These are phyloP conservation scores for Geotrupes spiniger DNA, from an alignment of 2,888 invertebrate genomes.

Conservation along the genomic window DNA sequence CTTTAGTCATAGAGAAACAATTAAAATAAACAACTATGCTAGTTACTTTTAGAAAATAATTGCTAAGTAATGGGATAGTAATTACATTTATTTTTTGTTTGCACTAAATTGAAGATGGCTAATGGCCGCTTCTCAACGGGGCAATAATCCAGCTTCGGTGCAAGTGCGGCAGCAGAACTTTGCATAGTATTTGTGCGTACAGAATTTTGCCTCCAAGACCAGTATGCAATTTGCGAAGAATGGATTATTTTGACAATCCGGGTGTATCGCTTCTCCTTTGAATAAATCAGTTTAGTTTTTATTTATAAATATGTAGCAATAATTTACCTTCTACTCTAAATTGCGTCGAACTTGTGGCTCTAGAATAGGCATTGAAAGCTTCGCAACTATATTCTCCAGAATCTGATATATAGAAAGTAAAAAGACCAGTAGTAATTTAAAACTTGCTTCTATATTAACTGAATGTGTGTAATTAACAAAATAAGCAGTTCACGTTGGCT, in stretches of 20 bases:
- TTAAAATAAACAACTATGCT: constrained; percentile 13
- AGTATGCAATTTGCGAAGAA: constrained; percentile 87
- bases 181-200: constrained; percentile 88
- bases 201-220: constrained; percentile 81
- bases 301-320: constrained; percentile 1
- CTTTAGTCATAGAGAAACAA: constrained; percentile 9
- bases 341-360: constrained; percentile 60
- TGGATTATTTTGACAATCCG: constrained; percentile 81
- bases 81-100: constrained; percentile 15
- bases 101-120: constrained; percentile 16
- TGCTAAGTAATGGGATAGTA: constrained; percentile 16
- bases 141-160: constrained; percentile 77
- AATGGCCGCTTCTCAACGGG: constrained; percentile 14
- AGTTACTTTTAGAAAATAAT: constrained; percentile 16
- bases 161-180: constrained; percentile 93
- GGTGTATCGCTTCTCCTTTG: constrained; percentile 70
- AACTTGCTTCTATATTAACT: too few species aligned
- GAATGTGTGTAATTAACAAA: too few species aligned
- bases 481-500: too few species aligned
- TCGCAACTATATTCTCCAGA: constrained; percentile 81
- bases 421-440: constrained; percentile 68
- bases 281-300: neutral
- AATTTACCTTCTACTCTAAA: constrained; percentile 18
- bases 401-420: constrained; percentile 64
- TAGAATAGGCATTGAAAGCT: constrained; percentile 72